Percentiles rank a stretch among this genome's conserved stretches.
Evolutionary conservation across 1,140 invertebrate genomes (phyloP).

Genomic region (Microplitis demolitor): DNA sequence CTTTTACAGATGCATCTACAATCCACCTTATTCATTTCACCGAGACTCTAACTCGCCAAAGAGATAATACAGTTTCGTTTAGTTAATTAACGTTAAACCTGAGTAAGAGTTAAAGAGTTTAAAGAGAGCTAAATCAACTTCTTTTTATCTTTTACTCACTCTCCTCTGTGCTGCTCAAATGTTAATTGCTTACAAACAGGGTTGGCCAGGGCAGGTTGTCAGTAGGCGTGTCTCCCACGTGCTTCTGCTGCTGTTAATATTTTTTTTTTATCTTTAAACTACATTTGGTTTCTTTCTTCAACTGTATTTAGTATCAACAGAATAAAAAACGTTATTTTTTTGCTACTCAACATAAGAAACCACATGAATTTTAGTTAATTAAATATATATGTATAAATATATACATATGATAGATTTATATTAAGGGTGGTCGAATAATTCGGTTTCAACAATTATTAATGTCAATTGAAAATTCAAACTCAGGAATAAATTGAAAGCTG

Average conservation of each 20-base stretch:
- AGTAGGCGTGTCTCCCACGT: slow-evolving; percentile 38
- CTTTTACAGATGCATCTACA: too few species aligned
- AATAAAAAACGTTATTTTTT: background rate
- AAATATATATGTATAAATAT: too few species aligned
- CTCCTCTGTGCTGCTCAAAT: slow-evolving; percentile 30
- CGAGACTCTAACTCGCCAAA: too few species aligned
- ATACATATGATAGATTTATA: too few species aligned
- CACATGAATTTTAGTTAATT: too few species aligned
- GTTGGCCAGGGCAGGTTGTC: slow-evolving; percentile 27
- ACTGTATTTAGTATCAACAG: background rate
- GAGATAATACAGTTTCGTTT: slow-evolving; percentile 33
- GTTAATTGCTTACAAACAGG: slow-evolving; percentile 39
- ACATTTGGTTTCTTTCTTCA: background rate
- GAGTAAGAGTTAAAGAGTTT: background rate
- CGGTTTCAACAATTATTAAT: too few species aligned
- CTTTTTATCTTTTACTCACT: background rate
- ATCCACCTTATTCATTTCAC: too few species aligned
- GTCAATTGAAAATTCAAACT: too few species aligned
- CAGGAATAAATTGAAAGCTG: too few species aligned
- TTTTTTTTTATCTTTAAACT: background rate
- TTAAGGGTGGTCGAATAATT: too few species aligned
- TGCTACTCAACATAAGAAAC: too few species aligned
- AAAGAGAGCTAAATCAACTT: background rate
- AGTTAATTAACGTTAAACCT: slow-evolving; percentile 53
- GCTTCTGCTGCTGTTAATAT: slow-evolving; percentile 16